Evolutionary conservation across 2,797 vertebrate species (phyloP), one percentile per base, ranked within the genome.

Genomic region (Centroberyx gerrardi): DNA sequence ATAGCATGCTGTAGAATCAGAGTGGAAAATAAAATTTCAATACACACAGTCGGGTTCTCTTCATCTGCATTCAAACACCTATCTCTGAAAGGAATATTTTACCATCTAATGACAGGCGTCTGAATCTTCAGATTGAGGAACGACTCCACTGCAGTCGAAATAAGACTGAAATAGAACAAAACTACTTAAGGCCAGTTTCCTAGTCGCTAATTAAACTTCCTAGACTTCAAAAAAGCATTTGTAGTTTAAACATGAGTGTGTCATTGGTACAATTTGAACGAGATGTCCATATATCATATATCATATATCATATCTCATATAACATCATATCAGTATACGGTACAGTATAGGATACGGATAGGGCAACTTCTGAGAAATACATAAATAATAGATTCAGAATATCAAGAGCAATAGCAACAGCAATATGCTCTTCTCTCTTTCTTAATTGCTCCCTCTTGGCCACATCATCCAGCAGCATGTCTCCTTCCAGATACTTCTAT

Each of bases 1-100:
- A 22, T 28, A 28, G 14, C 28, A 58, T 22, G 40, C 38, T 5
- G 10, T 51, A 62, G 61, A 70, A 44, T 81, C 51, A 12, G 51
- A 72, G 14, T 61, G 0, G 0, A 55, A 38, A 18, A 44, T 6
- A 53, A 31, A 22, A 61, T 66, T 70, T 3, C 0, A 69, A 9
- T 0, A 3, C 58, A 56, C n/a, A n/a, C 6, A 61, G 15, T 29
- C 51, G 12, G 31, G n/a, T n/a, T 60, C 56, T 62, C 22, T 56
- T 74, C 49, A 46, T 68, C 62, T 72, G 29, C 65, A 61, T 68
- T 59, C 54, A 70, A 55, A 62, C 51, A 65, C 38, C 7, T 22
- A 31, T 51, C 68, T 68, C 68, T 72, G 40, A 62, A 33, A 38
- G 54, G 33, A 48, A 29, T 33, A 51, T 67, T 58, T 68, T 7